Evolutionary conservation across 2,888 invertebrate species (phyloP).

Genomic region (Matsumyia berberina): DNA sequence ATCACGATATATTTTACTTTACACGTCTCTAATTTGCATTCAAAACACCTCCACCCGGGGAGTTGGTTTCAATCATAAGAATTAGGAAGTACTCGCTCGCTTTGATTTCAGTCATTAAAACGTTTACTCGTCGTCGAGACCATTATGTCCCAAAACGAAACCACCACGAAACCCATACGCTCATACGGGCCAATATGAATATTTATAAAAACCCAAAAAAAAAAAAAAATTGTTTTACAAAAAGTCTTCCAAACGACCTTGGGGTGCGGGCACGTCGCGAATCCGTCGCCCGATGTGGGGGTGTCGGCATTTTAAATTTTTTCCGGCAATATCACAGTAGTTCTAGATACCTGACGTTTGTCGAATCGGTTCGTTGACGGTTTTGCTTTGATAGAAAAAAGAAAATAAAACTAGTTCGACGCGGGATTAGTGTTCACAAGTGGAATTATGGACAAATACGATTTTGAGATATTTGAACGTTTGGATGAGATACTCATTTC

Average conservation of each 20-base stretch:
- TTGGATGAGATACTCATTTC: conserved; percentile 71
- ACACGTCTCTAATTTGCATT: conserved; percentile 57
- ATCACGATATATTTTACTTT: conserved; percentile 26
- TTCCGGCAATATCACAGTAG: conserved; percentile 48
- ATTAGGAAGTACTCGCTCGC: conserved; percentile 61
- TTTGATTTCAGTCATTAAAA: conserved; percentile 63
- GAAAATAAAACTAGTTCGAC: neutral
- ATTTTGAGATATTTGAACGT: conserved; percentile 69
- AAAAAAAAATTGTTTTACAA: conserved; percentile 7
- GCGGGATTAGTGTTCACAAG: conserved; percentile 3
- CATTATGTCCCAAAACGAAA: conserved; percentile 50
- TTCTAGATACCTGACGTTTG: conserved; percentile 60
- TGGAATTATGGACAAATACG: conserved; percentile 66
- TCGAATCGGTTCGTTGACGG: conserved; percentile 28
- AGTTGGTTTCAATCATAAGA: conserved; percentile 40
- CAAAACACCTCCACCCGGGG: conserved; percentile 37
- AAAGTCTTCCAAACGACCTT: conserved; percentile 44
- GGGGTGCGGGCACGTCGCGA: conserved; percentile 47
- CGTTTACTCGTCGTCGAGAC: too few species aligned
- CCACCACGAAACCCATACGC: conserved; percentile 13
- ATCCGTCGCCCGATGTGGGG: conserved; percentile 15
- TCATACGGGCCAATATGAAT: conserved; percentile 23
- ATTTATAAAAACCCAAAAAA: conserved; percentile 33
- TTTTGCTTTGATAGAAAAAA: conserved; percentile 11
- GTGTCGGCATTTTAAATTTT: conserved; percentile 40